Evolutionary conservation across 2,113 vertebrate species (phyloP).

Genomic region (Pachyramphus minor): DNA sequence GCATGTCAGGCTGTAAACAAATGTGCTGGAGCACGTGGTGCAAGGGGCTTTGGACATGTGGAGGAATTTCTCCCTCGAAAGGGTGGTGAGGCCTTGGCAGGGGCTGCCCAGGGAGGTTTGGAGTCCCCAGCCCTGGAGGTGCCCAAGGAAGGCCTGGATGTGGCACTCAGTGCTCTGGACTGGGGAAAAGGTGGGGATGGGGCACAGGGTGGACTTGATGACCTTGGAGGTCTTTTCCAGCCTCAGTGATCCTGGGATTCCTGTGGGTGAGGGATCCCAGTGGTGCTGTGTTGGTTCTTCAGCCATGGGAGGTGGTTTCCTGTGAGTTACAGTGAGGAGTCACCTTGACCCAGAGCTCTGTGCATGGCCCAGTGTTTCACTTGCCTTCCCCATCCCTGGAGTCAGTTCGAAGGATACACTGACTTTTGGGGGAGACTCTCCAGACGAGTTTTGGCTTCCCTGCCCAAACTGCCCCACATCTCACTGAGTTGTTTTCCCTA

Average conservation of each 20-base stretch:
- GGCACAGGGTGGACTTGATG: neutral
- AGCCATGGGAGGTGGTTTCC: accelerated
- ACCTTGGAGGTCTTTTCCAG: neutral
- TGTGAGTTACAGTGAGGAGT: neutral
- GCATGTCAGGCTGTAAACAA: accelerated
- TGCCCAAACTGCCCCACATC: neutral
- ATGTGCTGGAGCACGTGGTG: neutral
- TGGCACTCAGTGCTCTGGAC: neutral
- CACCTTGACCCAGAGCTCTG: accelerated
- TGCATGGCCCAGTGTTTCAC: accelerated
- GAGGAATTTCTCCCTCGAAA: neutral
- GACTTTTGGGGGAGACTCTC: neutral
- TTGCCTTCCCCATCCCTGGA: neutral
- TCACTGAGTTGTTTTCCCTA: neutral
- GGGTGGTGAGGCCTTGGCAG: neutral
- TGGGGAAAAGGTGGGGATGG: neutral
- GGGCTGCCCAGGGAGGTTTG: neutral
- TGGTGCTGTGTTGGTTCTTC: neutral
- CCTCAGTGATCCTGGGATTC: neutral
- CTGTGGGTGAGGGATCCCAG: neutral
- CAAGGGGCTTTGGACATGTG: neutral
- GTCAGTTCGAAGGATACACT: neutral
- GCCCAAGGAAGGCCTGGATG: neutral
- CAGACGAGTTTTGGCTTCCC: neutral
- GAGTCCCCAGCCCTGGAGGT: neutral